A percentile compares a stretch with the other conserved stretches of the same genome.
Conservation (phyloP, 2,113 vertebrate species). For the Emberiza fucata region DNA sequence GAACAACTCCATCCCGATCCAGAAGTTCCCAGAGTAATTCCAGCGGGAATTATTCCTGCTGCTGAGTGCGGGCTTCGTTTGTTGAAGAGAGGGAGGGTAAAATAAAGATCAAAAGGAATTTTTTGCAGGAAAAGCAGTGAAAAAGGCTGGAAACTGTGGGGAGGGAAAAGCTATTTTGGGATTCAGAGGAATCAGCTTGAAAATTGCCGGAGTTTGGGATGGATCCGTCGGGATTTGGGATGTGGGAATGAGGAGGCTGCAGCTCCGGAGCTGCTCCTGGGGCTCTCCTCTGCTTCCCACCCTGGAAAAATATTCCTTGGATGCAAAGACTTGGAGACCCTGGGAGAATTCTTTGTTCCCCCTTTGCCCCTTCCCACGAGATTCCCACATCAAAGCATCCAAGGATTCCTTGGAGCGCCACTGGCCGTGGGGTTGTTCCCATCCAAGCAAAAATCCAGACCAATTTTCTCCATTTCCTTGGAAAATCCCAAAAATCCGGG, state of each 20-base stretch:
- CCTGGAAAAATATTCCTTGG: not conserved
- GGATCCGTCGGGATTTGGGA: not conserved
- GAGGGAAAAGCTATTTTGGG: not conserved
- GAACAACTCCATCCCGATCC: not conserved
- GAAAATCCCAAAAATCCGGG: rapidly evolving
- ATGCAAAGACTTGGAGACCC: not conserved
- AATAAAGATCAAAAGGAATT: not conserved
- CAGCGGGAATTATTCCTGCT: not conserved
- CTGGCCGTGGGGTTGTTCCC: not conserved
- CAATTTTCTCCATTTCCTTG: not conserved
- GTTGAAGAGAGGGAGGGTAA: rapidly evolving
- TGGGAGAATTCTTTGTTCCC: not conserved
- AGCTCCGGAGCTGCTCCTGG: rapidly evolving
- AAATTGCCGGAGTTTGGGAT: not conserved
- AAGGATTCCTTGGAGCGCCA: not conserved
- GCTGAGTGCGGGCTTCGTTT: not conserved
- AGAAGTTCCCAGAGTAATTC: not conserved
- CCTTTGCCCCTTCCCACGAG: not conserved
- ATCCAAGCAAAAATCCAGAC: not conserved
- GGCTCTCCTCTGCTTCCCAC: not conserved
- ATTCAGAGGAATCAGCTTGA: not conserved
- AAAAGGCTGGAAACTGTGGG: not conserved
- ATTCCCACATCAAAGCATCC: not conserved
- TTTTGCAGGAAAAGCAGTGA: not conserved
- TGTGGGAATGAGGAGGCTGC: not conserved